Evolutionary conservation across 2,113 vertebrate genomes (phyloP).

Genomic region (Megaleporinus macrocephalus): DNA sequence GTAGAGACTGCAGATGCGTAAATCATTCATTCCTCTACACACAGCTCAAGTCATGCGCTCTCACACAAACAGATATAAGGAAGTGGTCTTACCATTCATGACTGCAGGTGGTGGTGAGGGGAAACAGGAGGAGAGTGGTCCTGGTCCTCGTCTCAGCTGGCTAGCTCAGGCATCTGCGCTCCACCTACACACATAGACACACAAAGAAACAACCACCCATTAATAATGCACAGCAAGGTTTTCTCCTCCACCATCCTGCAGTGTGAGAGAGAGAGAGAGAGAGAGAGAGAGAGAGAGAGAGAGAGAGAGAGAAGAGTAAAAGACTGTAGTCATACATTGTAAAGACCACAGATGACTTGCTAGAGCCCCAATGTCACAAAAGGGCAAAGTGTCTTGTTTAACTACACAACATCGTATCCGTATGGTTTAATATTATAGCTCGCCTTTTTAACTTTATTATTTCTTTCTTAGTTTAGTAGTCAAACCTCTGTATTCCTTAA

Average conservation of each 20-base stretch:
- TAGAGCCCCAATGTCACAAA: too few species aligned
- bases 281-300: constrained; percentile 3
- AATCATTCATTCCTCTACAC: constrained; percentile 10
- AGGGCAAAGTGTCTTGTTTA: not conserved
- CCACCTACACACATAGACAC: constrained; percentile 23
- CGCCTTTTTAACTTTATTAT: too few species aligned
- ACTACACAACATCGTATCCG: too few species aligned
- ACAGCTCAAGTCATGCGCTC: constrained; percentile 5
- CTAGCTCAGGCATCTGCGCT: constrained; percentile 47
- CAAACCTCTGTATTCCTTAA: too few species aligned
- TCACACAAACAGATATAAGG: constrained; percentile 1
- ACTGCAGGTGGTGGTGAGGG: constrained; percentile 45
- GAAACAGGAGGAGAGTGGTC: constrained; percentile 31
- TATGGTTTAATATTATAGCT: too few species aligned
- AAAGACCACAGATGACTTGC: too few species aligned
- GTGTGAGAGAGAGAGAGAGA: constrained; percentile 8
- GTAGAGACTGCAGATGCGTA: not conserved
- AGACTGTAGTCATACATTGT: too few species aligned
- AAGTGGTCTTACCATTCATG: constrained; percentile 56
- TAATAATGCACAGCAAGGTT: constrained; percentile 49
- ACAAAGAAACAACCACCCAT: constrained; percentile 39
- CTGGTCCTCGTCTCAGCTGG: constrained; percentile 50
- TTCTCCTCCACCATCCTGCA: constrained; percentile 39
- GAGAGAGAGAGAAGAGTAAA: constrained; percentile 6
- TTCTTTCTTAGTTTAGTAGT: too few species aligned